phyloP scores from a whole-genome alignment of 2,113 vertebrate genomes.

The Bombycilla garrulus region DNA sequence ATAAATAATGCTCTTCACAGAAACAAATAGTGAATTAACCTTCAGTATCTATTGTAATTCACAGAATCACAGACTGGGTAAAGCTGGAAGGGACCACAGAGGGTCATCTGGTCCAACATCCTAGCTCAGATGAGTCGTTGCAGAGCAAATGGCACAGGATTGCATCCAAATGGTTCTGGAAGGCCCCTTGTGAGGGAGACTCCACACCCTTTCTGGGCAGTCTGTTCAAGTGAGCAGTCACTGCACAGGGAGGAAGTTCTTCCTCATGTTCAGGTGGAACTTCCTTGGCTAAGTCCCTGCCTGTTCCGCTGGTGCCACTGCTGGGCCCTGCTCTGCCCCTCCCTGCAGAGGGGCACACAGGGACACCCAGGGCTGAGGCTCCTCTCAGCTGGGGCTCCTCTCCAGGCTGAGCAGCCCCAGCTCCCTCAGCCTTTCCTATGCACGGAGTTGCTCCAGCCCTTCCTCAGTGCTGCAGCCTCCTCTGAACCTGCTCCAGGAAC shows the following conservation, averaged over 20 bases:
- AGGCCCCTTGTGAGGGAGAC: not conserved
- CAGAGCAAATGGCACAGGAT: not conserved
- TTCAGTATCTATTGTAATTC: not conserved
- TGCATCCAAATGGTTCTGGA: not conserved
- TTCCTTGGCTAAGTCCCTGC: not conserved
- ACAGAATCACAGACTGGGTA: not conserved
- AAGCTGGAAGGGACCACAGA: not conserved
- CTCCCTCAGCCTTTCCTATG: not conserved
- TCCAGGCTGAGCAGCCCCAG: not conserved
- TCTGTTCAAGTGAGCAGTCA: not conserved
- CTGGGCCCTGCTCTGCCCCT: not conserved
- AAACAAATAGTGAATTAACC: not conserved
- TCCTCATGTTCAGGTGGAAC: not conserved
- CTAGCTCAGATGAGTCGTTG: not conserved
- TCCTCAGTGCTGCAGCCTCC: not conserved
- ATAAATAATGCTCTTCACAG: not conserved
- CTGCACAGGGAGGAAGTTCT: not conserved
- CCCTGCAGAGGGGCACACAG: not conserved
- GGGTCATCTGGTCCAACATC: not conserved
- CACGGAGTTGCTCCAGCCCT: not conserved
- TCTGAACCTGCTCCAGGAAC: accelerated
- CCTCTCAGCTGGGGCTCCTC: not conserved
- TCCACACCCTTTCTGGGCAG: not conserved
- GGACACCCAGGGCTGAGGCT: not conserved
- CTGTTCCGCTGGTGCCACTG: not conserved